These are phyloP conservation scores for Oncorhynchus gorbuscha DNA, from an alignment of 2,113 vertebrate genomes.

Conservation along the genomic window DNA sequence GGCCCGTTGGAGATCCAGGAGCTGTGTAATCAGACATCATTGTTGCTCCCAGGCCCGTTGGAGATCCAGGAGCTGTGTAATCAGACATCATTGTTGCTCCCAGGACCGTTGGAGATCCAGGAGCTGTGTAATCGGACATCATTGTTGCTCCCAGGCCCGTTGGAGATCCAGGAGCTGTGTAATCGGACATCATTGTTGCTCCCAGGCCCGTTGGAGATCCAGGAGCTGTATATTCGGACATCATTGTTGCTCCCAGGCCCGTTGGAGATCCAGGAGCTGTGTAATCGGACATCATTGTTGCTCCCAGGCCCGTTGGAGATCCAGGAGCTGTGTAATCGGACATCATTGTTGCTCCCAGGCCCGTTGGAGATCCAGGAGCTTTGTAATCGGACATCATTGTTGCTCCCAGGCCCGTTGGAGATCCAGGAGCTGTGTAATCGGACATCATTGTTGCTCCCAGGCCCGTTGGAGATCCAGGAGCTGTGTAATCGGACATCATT, in stretches of 20 bases:
- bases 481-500: slow-evolving; percentile 14
- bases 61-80: slow-evolving; percentile 24
- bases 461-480: slow-evolving; percentile 24
- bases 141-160: slow-evolving; percentile 4
- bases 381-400: slow-evolving; percentile 13
- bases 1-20: slow-evolving; percentile 23
- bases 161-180: slow-evolving; percentile 24
- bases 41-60: slow-evolving; percentile 10
- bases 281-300: slow-evolving; percentile 14
- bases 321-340: slow-evolving; percentile 22
- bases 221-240: slow-evolving; percentile 21
- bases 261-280: slow-evolving; percentile 22
- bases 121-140: slow-evolving; percentile 21
- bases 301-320: slow-evolving; percentile 18
- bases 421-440: slow-evolving; percentile 24
- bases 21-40: slow-evolving; percentile 16
- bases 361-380: slow-evolving; percentile 22
- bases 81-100: slow-evolving; percentile 5
- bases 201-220: slow-evolving; percentile 19
- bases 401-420: slow-evolving; percentile 17
- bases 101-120: slow-evolving; percentile 22
- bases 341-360: slow-evolving; percentile 6
- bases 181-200: slow-evolving; percentile 7
- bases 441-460: slow-evolving; percentile 5
- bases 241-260: slow-evolving; percentile 5